Conservation (phyloP, 2,888 invertebrate species). For the Cerceris ruficornis region DNA sequence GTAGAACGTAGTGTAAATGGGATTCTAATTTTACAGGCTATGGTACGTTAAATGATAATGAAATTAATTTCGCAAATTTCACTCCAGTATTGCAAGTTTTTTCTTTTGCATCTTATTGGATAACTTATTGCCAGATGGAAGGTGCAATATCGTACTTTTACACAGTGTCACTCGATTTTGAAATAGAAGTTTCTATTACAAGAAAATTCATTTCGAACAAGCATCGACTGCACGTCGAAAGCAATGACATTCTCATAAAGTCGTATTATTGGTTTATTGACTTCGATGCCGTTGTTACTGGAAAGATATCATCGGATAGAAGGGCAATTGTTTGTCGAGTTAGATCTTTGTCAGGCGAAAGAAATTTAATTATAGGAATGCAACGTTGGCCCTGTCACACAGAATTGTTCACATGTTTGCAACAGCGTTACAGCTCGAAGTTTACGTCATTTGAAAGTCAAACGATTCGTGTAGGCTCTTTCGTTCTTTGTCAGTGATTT, state of each 20-base stretch:
- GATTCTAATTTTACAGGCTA: too few relatives aligned
- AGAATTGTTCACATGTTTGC: background rate
- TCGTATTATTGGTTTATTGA: constrained; percentile 55
- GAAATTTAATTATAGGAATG: constrained; percentile 23
- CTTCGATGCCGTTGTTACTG: constrained; percentile 17
- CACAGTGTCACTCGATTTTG: too few relatives aligned
- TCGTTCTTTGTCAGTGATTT: background rate
- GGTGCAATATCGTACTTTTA: too few relatives aligned
- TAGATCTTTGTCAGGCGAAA: constrained; percentile 20
- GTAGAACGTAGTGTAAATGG: too few relatives aligned
- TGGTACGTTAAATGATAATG: too few relatives aligned
- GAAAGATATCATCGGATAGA: constrained; percentile 9
- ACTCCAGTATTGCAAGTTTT: too few relatives aligned
- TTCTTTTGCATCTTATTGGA: too few relatives aligned
- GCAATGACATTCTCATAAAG: constrained; percentile 42
- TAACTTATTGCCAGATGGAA: too few relatives aligned
- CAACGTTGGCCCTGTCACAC: background rate
- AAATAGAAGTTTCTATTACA: constrained; percentile 19
- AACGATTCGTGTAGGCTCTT: background rate
- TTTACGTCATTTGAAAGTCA: background rate
- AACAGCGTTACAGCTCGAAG: too few relatives aligned
- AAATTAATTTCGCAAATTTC: too few relatives aligned
- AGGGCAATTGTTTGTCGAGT: constrained; percentile 26
- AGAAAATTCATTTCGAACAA: constrained; percentile 35
- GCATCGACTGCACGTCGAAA: constrained; percentile 11